Percentiles rank a stretch among this genome's conserved stretches.
phyloP scores from a whole-genome alignment of 2,113 vertebrate species.

The Myotis lucifugus region DNA sequence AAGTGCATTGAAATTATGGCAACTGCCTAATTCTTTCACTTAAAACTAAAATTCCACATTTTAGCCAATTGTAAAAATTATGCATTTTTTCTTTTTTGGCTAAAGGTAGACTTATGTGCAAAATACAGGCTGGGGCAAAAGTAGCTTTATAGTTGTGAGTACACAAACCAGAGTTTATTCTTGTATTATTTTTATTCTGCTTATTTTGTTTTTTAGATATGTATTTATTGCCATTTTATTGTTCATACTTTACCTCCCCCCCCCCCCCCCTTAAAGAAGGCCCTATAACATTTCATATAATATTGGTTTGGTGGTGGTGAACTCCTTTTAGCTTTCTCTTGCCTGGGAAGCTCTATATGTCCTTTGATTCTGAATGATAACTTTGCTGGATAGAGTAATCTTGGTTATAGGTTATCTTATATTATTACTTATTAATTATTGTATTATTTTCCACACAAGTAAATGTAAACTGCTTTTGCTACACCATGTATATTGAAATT shows the following conservation, averaged over 20 bases:
- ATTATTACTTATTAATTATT: neutral
- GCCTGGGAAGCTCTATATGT: neutral
- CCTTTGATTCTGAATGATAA: neutral
- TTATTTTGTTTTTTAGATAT: neutral
- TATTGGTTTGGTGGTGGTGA: neutral
- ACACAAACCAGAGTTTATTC: neutral
- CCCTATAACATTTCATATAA: neutral
- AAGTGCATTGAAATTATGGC: neutral
- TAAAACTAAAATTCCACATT: constrained; percentile 40
- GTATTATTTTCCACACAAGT: neutral
- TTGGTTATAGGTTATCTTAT: neutral
- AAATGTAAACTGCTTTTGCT: neutral
- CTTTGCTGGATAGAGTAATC: neutral
- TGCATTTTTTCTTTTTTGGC: neutral
- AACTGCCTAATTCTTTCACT: neutral
- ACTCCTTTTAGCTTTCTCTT: neutral
- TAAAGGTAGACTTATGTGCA: neutral
- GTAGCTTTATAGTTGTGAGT: neutral
- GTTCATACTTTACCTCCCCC: neutral
- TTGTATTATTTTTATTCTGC: neutral
- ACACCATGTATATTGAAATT: neutral
- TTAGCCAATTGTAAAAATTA: neutral
- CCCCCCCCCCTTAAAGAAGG: neutral
- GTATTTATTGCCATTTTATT: neutral
- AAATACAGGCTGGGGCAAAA: neutral